Base-by-base conservation (phyloP, 2,888 invertebrate species). In the Tenthredo mesomela region DNA sequence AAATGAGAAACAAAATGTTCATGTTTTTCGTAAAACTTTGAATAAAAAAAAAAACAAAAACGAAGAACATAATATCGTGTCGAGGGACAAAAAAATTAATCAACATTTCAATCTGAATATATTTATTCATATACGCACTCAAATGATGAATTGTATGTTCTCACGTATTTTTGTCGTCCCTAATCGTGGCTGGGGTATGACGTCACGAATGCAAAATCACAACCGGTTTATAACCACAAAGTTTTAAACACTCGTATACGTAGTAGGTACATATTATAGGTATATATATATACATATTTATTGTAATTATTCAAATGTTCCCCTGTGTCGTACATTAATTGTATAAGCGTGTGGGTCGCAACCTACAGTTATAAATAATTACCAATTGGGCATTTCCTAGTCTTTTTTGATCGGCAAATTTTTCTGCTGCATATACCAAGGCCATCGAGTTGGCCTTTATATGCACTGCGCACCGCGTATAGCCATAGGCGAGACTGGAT, bases 131-230 rank as follows among this genome's bases (percentile, higher is more conserved):
- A 67, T 33, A 67, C 29, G 33, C 18, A 15, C 18, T 33, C 2
- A 15, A 40, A 80, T 80, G 47, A 80, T 80, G 40, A 80, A 80
- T 80, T 37, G 33, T 80, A 61, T 61, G 33, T 61, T 80, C 89
- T 86, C 88, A 86, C 88, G 85, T 88, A 85, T 87, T 87, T 90
- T 89, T 88, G 73, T 67, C 50, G 71, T 86, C 87, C 86, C 90
- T 91, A 91, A 92, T 92, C 90, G 89, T 86, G 87, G 80, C 18
- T 33, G 43, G n/a, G 12, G 91, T 21, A 90, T 93, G 92, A 92
- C 91, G 90, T 92, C 92, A 92, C 89, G 88, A 88, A 91, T 91
- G 92, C 91, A 92, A 92, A 91, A 89, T 90, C 88, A 88, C 89
- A 92, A 93, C 92, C 92, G 92, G 92, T 92, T 92, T 86, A 18